A percentile compares a stretch with the other conserved stretches of the same genome.
Evolutionary conservation across 2,797 vertebrate species (phyloP).

Genomic region (Xyrichtys novacula): DNA sequence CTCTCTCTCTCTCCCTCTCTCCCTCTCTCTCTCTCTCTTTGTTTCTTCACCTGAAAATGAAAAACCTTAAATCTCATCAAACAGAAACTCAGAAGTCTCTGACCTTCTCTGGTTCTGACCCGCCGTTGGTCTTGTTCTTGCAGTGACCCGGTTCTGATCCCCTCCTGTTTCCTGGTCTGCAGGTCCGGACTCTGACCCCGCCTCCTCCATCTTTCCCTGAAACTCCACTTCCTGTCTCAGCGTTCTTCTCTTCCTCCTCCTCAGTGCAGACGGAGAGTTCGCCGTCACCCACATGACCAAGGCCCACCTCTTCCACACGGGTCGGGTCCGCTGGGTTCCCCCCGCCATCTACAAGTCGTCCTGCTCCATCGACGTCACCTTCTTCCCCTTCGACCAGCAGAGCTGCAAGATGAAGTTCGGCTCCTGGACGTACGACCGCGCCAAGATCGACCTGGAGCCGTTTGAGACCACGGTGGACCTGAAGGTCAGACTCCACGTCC

Average conservation of each 20-base stretch:
- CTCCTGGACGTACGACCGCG: conserved; percentile 94
- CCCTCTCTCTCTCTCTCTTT: neutral
- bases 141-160: too few species aligned
- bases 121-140: too few species aligned
- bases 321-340: conserved; percentile 89
- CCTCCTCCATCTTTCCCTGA: too few species aligned
- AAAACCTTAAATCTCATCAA: too few species aligned
- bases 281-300: conserved; percentile 95
- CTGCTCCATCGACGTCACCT: conserved; percentile 95
- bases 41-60: too few species aligned
- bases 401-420: conserved; percentile 97
- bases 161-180: too few species aligned
- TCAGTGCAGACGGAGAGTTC: conserved; percentile 92
- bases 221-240: too few species aligned
- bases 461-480: conserved; percentile 89
- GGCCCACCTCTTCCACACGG: conserved; percentile 88
- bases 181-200: too few species aligned
- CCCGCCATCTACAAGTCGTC: conserved; percentile 97
- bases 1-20: neutral
- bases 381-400: conserved; percentile 96
- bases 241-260: neutral
- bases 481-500: conserved; percentile 81
- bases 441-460: conserved; percentile 93
- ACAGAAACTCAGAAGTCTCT: too few species aligned
- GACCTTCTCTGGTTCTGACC: too few species aligned